These are phyloP conservation scores for Teleiodes luculella DNA, from an alignment of 2,888 invertebrate genomes.

Conservation along the genomic window DNA sequence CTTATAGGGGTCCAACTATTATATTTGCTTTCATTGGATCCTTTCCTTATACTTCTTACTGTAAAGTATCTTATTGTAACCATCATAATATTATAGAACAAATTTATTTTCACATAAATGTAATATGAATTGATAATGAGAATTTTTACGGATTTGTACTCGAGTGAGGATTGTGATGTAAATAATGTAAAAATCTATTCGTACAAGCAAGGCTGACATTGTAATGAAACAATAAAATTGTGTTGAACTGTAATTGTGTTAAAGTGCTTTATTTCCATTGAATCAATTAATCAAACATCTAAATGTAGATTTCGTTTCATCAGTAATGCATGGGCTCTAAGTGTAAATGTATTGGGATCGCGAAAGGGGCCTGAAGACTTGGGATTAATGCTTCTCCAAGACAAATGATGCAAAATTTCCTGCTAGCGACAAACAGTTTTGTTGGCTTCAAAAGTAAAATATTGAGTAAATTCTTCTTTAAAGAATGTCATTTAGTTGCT, in stretches of 20 bases:
- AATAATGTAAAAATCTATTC: slow-evolving; percentile 72
- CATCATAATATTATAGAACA: slow-evolving; percentile 27
- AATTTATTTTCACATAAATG: slow-evolving; percentile 61
- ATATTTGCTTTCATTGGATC: slow-evolving; percentile 37
- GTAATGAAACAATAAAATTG: slow-evolving; percentile 78
- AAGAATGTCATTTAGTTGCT: too few species aligned
- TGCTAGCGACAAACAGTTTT: not conserved
- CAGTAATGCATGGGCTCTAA: not conserved
- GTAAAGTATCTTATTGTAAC: slow-evolving; percentile 32
- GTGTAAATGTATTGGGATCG: not conserved
- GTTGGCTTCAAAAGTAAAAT: too few species aligned
- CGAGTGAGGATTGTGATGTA: slow-evolving; percentile 61
- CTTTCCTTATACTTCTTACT: slow-evolving; percentile 40
- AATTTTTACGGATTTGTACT: slow-evolving; percentile 74
- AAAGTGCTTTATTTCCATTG: slow-evolving; percentile 26
- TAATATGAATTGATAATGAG: slow-evolving; percentile 43
- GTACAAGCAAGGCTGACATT: slow-evolving; percentile 78
- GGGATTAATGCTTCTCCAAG: slow-evolving; percentile 4
- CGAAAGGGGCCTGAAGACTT: not conserved
- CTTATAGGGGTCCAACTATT: slow-evolving; percentile 37
- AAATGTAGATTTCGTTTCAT: not conserved
- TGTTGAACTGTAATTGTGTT: slow-evolving; percentile 48
- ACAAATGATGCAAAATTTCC: slow-evolving; percentile 5
- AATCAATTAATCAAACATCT: not conserved
- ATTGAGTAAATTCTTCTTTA: too few species aligned